Evolutionary conservation across 2,113 vertebrate species (phyloP).

Genomic region (Ptychochromis oligacanthus): DNA sequence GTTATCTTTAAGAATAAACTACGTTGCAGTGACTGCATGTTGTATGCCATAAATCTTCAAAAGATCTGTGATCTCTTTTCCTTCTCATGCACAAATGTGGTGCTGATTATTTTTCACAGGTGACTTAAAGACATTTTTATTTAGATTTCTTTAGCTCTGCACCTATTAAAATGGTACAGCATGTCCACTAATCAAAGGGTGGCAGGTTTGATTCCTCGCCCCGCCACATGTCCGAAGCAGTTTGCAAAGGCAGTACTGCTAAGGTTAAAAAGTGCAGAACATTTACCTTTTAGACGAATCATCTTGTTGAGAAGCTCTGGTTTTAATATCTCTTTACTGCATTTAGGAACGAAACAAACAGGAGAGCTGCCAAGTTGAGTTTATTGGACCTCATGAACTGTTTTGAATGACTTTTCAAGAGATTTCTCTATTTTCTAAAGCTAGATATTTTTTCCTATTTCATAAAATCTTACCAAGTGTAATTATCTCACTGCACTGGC

Average conservation of each 20-base stretch:
- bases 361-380: not conserved
- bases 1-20: not conserved
- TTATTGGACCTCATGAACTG: not conserved
- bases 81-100: too few relatives aligned
- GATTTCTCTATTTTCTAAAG: not conserved
- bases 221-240: not conserved
- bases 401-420: not conserved
- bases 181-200: too few relatives aligned
- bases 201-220: too few relatives aligned
- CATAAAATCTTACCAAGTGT: not conserved
- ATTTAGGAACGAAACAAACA: not conserved
- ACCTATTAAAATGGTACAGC: too few relatives aligned
- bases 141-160: too few relatives aligned
- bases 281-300: not conserved
- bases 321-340: not conserved
- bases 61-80: too few relatives aligned
- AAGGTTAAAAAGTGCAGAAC: not conserved
- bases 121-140: too few relatives aligned
- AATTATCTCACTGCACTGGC: not conserved
- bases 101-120: too few relatives aligned
- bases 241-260: not conserved
- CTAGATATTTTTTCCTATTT: not conserved
- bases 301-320: not conserved
- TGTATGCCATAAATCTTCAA: not conserved
- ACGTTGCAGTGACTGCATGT: not conserved